Conservation (phyloP, 2,113 vertebrate species). For the Protomyctophum bolini region DNA sequence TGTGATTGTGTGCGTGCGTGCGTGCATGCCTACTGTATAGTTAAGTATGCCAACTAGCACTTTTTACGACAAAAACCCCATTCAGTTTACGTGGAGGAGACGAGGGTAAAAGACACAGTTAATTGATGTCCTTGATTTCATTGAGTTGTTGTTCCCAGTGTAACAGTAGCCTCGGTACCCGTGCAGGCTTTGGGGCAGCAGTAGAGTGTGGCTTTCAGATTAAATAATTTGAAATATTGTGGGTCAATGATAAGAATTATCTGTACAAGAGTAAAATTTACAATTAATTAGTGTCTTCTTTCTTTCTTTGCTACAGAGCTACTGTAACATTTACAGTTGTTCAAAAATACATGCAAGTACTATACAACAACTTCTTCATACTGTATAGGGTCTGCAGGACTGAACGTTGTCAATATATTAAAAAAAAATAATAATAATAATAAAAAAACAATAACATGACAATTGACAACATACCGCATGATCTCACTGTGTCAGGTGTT, state of each 20-base stretch:
- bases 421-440: constrained; percentile 25
- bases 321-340: constrained; percentile 73
- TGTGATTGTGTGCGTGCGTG: too few relatives aligned
- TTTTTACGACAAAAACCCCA: constrained; percentile 33
- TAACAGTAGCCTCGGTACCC: background rate
- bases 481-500: constrained; percentile 43
- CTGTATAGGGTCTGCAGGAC: constrained; percentile 57
- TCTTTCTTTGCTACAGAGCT: constrained; percentile 64
- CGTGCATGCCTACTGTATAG: too few relatives aligned
- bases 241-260: background rate
- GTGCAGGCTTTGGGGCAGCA: background rate
- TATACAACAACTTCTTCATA: constrained; percentile 51
- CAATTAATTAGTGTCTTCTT: constrained; percentile 51
- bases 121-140: background rate
- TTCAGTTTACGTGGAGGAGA: constrained; percentile 16
- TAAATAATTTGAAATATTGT: constrained; percentile 28
- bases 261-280: constrained; percentile 59
- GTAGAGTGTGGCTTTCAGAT: constrained; percentile 25
- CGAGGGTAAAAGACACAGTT: constrained; percentile 7
- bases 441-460: constrained; percentile 27
- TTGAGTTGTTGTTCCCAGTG: background rate
- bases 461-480: constrained; percentile 41
- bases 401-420: constrained; percentile 24
- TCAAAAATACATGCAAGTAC: constrained; percentile 71
- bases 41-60: constrained; percentile 9